phyloP scores from a whole-genome alignment of 2,797 vertebrate genomes.

The Enteromius trimaculatus region DNA sequence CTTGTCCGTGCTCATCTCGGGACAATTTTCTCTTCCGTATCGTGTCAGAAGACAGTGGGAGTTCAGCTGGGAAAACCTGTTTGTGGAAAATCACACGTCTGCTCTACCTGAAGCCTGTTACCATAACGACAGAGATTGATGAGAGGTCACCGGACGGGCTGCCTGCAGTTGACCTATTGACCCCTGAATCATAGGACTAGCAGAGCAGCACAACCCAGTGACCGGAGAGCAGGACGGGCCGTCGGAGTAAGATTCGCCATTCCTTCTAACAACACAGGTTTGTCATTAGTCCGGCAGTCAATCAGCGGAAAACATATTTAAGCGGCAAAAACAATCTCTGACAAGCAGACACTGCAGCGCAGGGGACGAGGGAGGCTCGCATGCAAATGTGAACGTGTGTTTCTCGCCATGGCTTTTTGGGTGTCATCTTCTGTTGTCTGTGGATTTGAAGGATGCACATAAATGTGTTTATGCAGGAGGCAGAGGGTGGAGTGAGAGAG shows the following conservation, averaged over 20 bases:
- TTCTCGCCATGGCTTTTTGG: constrained; percentile 38
- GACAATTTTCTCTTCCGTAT: constrained; percentile 34
- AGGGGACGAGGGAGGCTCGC: not conserved
- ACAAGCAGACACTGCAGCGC: constrained; percentile 23
- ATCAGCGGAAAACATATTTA: constrained; percentile 47
- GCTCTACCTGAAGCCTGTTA: constrained; percentile 19
- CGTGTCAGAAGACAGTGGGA: not conserved
- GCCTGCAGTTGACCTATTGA: constrained; percentile 7
- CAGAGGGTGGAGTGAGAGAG: constrained; percentile 32
- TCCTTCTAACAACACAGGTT: constrained; percentile 8
- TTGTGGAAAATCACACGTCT: not conserved
- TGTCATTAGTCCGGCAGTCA: constrained; percentile 9
- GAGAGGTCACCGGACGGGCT: not conserved
- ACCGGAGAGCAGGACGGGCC: not conserved
- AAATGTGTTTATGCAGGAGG: constrained; percentile 40
- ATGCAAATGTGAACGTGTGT: constrained; percentile 44
- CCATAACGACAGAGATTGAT: constrained; percentile 31
- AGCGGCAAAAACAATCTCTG: constrained; percentile 38
- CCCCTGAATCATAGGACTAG: constrained; percentile 20
- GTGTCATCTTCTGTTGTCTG: constrained; percentile 43
- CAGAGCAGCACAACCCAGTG: not conserved
- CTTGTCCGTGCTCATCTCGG: constrained; percentile 28
- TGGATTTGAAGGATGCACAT: constrained; percentile 54
- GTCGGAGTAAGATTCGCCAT: not conserved
- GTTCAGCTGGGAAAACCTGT: constrained; percentile 28